Evolutionary conservation across 2,113 vertebrate genomes (phyloP).

Genomic region (Mystacornis crossleyi): DNA sequence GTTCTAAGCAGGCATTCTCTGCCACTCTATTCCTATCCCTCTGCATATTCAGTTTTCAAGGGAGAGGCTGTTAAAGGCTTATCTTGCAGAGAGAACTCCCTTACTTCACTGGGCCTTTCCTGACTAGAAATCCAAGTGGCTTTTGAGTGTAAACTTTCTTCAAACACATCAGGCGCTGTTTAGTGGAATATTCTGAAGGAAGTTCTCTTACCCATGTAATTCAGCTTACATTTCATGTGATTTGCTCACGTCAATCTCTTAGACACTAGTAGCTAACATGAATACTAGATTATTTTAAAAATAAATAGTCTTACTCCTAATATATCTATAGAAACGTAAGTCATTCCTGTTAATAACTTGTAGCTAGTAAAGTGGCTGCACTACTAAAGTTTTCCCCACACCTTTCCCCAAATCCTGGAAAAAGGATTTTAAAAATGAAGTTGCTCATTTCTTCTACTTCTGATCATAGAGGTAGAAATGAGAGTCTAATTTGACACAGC

Average conservation of each 20-base stretch:
- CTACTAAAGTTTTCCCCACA: not conserved
- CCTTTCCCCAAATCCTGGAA: not conserved
- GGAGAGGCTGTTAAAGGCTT: not conserved
- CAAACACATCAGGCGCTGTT: not conserved
- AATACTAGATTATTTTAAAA: not conserved
- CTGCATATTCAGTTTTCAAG: conserved; percentile 12
- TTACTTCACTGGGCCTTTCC: not conserved
- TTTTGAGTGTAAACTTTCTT: not conserved
- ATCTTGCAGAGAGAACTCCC: not conserved
- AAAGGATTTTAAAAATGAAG: not conserved
- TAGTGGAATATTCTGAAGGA: not conserved
- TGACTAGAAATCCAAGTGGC: not conserved
- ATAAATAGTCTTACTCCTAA: not conserved
- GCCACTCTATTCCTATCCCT: not conserved
- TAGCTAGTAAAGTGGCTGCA: not conserved
- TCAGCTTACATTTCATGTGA: not conserved
- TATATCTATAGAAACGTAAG: not conserved
- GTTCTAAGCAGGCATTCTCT: not conserved
- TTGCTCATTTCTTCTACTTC: not conserved
- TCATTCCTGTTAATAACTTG: not conserved
- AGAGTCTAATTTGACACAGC: conserved; percentile 9
- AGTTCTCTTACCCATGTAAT: not conserved
- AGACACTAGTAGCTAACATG: not conserved
- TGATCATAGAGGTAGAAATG: not conserved
- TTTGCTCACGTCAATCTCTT: not conserved